Conservation (phyloP, 2,888 invertebrate species). For the Orchesellides sinensis region DNA sequence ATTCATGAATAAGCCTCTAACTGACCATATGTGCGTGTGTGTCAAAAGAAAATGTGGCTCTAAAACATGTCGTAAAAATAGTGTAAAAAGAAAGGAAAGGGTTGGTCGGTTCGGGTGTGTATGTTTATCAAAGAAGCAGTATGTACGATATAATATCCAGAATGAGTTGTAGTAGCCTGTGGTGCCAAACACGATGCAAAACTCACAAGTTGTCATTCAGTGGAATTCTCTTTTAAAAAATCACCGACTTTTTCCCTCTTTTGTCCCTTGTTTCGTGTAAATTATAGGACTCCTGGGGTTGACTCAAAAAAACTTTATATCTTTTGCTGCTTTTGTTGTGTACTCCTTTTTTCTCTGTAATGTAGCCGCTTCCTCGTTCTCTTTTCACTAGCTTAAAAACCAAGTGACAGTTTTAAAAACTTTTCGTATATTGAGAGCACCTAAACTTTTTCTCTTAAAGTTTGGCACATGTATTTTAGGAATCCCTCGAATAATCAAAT, state of each 20-base stretch:
- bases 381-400: background rate
- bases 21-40: slow-evolving; percentile 60
- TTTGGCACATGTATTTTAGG: background rate
- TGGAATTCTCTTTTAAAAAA: slow-evolving; percentile 57
- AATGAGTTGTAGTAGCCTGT: slow-evolving; percentile 34
- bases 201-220: slow-evolving; percentile 64
- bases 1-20: slow-evolving; percentile 58
- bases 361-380: slow-evolving; percentile 17
- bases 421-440: background rate
- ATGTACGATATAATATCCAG: background rate
- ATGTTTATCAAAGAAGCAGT: slow-evolving; percentile 42
- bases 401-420: slow-evolving; percentile 13
- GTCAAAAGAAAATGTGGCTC: slow-evolving; percentile 58
- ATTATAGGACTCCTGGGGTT: slow-evolving; percentile 64
- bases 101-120: slow-evolving; percentile 31
- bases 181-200: slow-evolving; percentile 64
- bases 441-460: background rate
- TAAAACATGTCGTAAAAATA: slow-evolving; percentile 61
- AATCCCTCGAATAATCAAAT: slow-evolving; percentile 8
- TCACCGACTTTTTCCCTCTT: slow-evolving; percentile 44
- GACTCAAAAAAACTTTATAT: slow-evolving; percentile 40
- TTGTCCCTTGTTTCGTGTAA: slow-evolving; percentile 40
- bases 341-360: slow-evolving; percentile 16
- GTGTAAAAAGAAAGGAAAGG: slow-evolving; percentile 46
- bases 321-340: slow-evolving; percentile 16